Base-by-base conservation (phyloP, 2,888 invertebrate species). In the Baccha elongata region DNA sequence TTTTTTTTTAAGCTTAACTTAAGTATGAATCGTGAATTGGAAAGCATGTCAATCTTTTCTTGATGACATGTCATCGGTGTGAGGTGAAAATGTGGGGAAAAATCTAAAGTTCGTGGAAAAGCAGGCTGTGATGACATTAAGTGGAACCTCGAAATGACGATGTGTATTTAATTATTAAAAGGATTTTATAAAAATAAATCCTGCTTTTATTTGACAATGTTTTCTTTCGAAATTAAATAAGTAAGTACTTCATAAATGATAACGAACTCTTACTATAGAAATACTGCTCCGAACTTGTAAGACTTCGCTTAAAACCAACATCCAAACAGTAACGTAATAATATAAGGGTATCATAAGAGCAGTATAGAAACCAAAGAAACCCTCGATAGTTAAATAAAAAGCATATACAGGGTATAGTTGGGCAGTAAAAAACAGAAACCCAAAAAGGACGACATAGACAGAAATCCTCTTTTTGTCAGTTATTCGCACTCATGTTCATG, bases 401-500 rank as follows among this genome's bases (percentile, higher is more conserved):
- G 6, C 29, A 50, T 4, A 50, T 4, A 11, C 44, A 19, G 8
- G 3, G n/a, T n/a, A 19, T 19, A 53, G 32, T n/a, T 53, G n/a
- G 52, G 17, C 52, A 55, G 15, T 58, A 58, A 40, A 58, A 26
- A 23, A 23, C 55, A 58, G 40, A 37, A 58, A 40, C 55, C 0
- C 5, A 32, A 17, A 23, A 13, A 40, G 7, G 1, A 29, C 5
- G 11, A 1, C 3, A 1, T 15, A 1, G 15, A 8, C 26, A 26
- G 10, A 26, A 7, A 48, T 13, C 23, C 23, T 52, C 17, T 3
- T 11, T 19, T 3, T 26, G 10, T 7, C 26, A 10, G 21, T 19
- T 17, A 1, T 6, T 19, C 21, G 13, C 13, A 10, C 37, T 40
- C 15, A 15, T 8, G 10, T 26, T 37, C 40, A 13, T 37, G 37